These are phyloP conservation scores for Coptodon bakossiorum DNA, from an alignment of 2,113 vertebrate species.

Conservation along the genomic window DNA sequence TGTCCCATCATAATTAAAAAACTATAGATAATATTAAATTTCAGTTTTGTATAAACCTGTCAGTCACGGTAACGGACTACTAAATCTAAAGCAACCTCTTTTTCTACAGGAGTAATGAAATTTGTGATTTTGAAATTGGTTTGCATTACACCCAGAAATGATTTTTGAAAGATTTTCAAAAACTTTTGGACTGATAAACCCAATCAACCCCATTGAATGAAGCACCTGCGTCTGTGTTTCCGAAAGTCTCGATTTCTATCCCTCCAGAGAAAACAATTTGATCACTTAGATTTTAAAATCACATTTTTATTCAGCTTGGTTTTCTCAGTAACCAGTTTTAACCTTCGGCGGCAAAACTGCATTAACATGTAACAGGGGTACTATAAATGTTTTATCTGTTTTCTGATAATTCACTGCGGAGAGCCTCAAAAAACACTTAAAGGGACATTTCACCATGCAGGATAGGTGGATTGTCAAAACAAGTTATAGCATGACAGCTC, in stretches of 20 bases:
- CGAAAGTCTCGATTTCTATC: background rate
- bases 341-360: background rate
- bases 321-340: background rate
- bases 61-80: background rate
- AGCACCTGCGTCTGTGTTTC: background rate
- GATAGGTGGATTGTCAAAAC: background rate
- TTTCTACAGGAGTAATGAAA: background rate
- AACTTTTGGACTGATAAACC: background rate
- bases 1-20: background rate
- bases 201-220: background rate
- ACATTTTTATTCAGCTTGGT: background rate
- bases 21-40: background rate
- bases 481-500: background rate
- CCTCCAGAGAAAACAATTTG: background rate
- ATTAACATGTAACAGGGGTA: background rate
- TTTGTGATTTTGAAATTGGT: background rate
- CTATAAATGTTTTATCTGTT: background rate
- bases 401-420: background rate
- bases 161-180: background rate
- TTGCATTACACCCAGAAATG: background rate
- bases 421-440: background rate
- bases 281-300: background rate
- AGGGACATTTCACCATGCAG: background rate
- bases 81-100: background rate
- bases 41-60: background rate